phyloP scores from a whole-genome alignment of 2,888 invertebrate genomes.

The Corbicula japonica region DNA sequence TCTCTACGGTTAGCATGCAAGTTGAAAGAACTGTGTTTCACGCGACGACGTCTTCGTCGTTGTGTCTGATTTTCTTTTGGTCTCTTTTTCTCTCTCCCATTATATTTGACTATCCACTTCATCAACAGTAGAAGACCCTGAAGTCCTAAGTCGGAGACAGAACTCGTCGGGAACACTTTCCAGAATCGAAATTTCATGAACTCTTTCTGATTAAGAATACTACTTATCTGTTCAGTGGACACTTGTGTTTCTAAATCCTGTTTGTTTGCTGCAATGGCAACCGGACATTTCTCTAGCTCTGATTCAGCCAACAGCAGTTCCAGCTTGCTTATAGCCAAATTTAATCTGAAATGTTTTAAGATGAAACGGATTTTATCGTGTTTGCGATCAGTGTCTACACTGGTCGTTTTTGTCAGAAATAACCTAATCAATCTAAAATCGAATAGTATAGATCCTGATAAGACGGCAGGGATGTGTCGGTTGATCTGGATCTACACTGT shows the following conservation, averaged over 20 bases:
- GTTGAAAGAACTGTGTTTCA: slow-evolving; percentile 15
- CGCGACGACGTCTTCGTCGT: slow-evolving; percentile 5
- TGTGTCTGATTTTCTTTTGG: slow-evolving; percentile 16
- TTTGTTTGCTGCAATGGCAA: slow-evolving; percentile 52
- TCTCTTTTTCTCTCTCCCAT: slow-evolving; percentile 36
- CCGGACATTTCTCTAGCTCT: slow-evolving; percentile 34
- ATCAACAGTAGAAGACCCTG: slow-evolving; percentile 2
- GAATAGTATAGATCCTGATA: too few relatives aligned
- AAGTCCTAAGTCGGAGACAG: not conserved
- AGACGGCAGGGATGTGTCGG: too few relatives aligned
- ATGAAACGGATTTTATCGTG: not conserved
- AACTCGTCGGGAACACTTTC: slow-evolving; percentile 35
- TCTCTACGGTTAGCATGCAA: not conserved
- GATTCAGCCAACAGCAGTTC: slow-evolving; percentile 43
- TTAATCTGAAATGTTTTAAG: slow-evolving; percentile 17
- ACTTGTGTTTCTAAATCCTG: slow-evolving; percentile 21
- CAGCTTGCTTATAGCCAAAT: slow-evolving; percentile 25
- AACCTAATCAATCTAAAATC: too few relatives aligned
- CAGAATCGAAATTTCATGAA: slow-evolving; percentile 44
- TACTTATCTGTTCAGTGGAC: slow-evolving; percentile 2
- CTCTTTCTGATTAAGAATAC: slow-evolving; percentile 6
- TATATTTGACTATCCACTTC: slow-evolving; percentile 39
- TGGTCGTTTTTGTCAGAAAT: too few relatives aligned
- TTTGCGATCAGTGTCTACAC: too few relatives aligned
- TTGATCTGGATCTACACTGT: too few relatives aligned